These are phyloP conservation scores for Lycodopsis pacificus DNA, from an alignment of 2,797 vertebrate species.

Conservation along the genomic window DNA sequence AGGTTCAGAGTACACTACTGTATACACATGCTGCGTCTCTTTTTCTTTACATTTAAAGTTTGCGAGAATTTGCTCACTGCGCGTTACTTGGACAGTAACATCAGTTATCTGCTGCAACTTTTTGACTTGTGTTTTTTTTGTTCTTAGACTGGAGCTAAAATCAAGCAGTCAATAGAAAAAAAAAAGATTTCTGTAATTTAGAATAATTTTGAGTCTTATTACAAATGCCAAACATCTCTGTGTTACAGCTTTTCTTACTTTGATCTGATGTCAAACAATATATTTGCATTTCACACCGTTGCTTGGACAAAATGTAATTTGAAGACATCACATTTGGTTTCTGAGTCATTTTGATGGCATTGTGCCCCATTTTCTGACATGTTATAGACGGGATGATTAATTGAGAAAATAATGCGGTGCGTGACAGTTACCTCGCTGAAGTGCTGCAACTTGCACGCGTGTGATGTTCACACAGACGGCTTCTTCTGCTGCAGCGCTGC, in stretches of 20 bases:
- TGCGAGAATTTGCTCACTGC: neutral
- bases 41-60: slow-evolving; percentile 19
- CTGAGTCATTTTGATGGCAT: neutral
- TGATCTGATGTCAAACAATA: neutral
- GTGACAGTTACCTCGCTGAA: neutral
- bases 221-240: neutral
- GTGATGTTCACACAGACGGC: neutral
- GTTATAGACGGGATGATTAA: neutral
- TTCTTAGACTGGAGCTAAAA: neutral
- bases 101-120: neutral
- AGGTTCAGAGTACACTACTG: slow-evolving; percentile 18
- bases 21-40: slow-evolving; percentile 5
- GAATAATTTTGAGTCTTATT: no score
- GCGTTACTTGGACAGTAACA: neutral
- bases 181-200: neutral
- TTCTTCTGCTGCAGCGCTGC: no score
- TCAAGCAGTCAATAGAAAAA: neutral
- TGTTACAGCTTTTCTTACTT: neutral
- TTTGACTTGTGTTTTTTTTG: neutral
- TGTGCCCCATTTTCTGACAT: neutral
- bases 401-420: neutral
- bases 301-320: neutral
- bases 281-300: neutral
- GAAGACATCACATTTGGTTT: neutral
- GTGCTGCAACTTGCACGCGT: neutral